Evolutionary conservation across 92 coral and sea anemone species (phyloP).

Genomic region (Heliopora coerulea): DNA sequence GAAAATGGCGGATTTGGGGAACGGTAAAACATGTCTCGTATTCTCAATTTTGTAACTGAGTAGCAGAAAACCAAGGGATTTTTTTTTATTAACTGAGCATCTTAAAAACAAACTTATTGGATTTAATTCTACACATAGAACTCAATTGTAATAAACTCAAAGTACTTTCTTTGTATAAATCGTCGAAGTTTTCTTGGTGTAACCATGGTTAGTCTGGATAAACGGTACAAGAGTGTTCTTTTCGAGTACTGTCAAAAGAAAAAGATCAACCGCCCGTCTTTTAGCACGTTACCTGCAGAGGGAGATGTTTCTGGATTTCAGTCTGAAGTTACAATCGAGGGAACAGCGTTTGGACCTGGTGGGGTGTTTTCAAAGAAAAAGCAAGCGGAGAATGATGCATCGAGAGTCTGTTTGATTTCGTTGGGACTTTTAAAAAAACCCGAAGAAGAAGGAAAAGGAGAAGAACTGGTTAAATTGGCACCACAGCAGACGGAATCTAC

Average conservation of each 20-base stretch:
- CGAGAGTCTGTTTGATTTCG: conserved; percentile 47
- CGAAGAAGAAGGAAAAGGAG: neutral
- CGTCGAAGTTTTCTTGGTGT: neutral
- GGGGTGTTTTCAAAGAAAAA: conserved; percentile 54
- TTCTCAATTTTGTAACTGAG: neutral
- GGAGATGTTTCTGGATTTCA: conserved; percentile 49
- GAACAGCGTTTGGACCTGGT: conserved; percentile 51
- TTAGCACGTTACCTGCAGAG: conserved; percentile 38
- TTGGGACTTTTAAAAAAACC: conserved; percentile 31
- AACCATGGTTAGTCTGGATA: neutral
- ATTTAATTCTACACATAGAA: neutral
- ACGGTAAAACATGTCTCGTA: neutral
- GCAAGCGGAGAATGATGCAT: conserved; percentile 70
- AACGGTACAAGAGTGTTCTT: conserved; percentile 51
- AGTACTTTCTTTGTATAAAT: neutral
- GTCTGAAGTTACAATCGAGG: conserved; percentile 59
- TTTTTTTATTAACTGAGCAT: neutral
- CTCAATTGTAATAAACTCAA: neutral
- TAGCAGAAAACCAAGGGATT: neutral
- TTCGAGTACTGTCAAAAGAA: conserved; percentile 61
- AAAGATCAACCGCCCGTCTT: conserved; percentile 54
- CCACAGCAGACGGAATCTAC: neutral
- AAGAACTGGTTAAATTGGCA: neutral
- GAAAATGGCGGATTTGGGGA: neutral
- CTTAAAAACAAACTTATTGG: neutral